A percentile compares a stretch with the other conserved stretches of the same genome.
phyloP scores from a whole-genome alignment of 2,888 invertebrate genomes.

The Lithophane ornitopus region DNA sequence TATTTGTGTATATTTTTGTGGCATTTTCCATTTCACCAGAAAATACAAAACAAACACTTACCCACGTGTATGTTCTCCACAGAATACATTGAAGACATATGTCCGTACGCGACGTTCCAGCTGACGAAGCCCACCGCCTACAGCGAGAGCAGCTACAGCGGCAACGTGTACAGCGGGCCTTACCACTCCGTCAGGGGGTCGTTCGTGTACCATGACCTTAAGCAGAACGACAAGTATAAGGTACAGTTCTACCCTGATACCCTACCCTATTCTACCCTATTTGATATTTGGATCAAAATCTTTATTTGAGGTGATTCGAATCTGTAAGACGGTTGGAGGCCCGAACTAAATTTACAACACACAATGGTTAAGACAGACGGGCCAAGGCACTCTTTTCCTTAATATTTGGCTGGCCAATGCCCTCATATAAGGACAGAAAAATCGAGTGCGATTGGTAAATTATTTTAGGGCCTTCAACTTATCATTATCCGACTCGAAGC shows the following conservation, averaged over 20 bases:
- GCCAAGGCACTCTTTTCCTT: not conserved
- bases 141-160: slow-evolving; percentile 97
- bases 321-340: not conserved
- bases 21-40: not conserved
- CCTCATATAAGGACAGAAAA: not conserved
- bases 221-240: slow-evolving; percentile 95
- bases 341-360: not conserved
- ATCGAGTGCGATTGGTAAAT: not conserved
- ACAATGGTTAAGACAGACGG: not conserved
- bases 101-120: slow-evolving; percentile 98
- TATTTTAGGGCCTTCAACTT: not conserved
- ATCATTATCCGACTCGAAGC: not conserved
- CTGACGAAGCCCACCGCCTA: slow-evolving; percentile 96
- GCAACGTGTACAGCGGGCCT: slow-evolving; percentile 96
- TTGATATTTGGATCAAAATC: not conserved
- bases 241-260: slow-evolving; percentile 82
- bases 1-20: not conserved
- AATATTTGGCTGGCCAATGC: not conserved
- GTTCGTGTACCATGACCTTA: slow-evolving; percentile 97
- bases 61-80: slow-evolving; percentile 61
- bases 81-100: slow-evolving; percentile 98
- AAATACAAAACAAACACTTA: not conserved
- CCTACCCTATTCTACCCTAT: too few relatives aligned
- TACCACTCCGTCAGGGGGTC: slow-evolving; percentile 96
- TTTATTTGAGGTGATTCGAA: not conserved